Evolutionary conservation across 2,113 vertebrate species (phyloP).

Genomic region (Cheirogaleus medius): DNA sequence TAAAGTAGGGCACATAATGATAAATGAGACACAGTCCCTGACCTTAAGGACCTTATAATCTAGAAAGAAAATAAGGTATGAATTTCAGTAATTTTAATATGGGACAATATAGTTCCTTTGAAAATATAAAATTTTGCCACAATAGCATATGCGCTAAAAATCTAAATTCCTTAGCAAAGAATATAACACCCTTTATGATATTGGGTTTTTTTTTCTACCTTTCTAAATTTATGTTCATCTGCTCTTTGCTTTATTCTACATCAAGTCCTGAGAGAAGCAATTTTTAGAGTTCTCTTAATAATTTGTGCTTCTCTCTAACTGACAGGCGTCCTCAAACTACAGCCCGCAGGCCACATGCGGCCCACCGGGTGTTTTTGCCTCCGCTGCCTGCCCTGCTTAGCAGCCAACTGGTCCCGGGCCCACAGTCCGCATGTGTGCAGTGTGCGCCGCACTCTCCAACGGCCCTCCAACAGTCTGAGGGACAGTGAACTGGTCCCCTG

Average conservation of each 20-base stretch:
- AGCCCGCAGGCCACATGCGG: too few species aligned
- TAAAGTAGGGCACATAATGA: not conserved
- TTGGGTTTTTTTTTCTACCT: not conserved
- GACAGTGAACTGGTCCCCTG: too few species aligned
- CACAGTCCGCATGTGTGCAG: too few species aligned
- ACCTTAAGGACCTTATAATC: not conserved
- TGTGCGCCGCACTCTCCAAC: too few species aligned
- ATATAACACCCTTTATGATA: not conserved
- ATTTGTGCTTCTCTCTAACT: not conserved
- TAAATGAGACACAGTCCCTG: not conserved
- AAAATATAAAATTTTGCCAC: not conserved
- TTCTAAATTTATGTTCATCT: not conserved
- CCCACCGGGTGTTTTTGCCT: too few species aligned
- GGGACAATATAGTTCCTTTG: not conserved
- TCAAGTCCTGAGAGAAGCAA: not conserved
- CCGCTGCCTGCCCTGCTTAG: too few species aligned
- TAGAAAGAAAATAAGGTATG: not conserved
- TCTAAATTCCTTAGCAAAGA: slow-evolving; percentile 16
- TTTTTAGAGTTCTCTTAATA: not conserved
- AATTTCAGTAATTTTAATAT: not conserved
- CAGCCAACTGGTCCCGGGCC: too few species aligned
- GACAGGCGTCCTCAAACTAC: too few species aligned
- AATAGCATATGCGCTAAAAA: not conserved
- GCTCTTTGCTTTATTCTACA: not conserved
- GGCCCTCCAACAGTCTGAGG: too few species aligned